Evolutionary conservation across 2,888 invertebrate genomes (phyloP).

Genomic region (Nephrotoma appendiculata): DNA sequence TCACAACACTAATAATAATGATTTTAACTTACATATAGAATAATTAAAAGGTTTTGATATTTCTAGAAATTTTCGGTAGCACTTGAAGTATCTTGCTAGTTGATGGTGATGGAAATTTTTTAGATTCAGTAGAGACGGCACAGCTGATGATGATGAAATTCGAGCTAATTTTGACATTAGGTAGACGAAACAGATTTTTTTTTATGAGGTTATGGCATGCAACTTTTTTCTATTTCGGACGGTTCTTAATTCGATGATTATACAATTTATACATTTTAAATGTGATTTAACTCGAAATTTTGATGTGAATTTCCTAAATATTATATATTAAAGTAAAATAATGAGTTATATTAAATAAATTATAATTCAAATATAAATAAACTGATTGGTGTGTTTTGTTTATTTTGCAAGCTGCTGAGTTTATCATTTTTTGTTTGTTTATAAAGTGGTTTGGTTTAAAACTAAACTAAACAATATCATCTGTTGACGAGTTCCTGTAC

Average conservation of each 20-base stretch:
- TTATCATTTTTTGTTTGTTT: background rate
- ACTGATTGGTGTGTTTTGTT: background rate
- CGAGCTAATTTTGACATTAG: background rate
- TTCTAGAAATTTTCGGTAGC: background rate
- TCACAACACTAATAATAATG: background rate
- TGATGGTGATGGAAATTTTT: background rate
- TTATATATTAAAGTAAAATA: background rate
- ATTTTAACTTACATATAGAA: background rate
- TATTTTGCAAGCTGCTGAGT: background rate
- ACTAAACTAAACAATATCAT: background rate
- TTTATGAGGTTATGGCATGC: background rate
- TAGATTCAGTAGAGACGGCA: background rate
- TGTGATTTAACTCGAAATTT: background rate
- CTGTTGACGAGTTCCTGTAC: background rate
- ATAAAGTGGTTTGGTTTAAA: background rate
- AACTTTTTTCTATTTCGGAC: background rate
- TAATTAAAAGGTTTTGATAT: background rate
- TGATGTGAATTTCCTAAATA: background rate
- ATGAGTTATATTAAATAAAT: background rate
- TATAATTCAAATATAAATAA: background rate
- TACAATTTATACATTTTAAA: background rate
- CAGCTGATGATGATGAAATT: background rate
- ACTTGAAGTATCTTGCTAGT: background rate
- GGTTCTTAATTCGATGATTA: background rate
- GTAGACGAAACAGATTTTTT: background rate